Percentiles rank a stretch among this genome's conserved stretches.
Evolutionary conservation across 2,888 invertebrate species (phyloP).

Genomic region (Ischnura elegans): DNA sequence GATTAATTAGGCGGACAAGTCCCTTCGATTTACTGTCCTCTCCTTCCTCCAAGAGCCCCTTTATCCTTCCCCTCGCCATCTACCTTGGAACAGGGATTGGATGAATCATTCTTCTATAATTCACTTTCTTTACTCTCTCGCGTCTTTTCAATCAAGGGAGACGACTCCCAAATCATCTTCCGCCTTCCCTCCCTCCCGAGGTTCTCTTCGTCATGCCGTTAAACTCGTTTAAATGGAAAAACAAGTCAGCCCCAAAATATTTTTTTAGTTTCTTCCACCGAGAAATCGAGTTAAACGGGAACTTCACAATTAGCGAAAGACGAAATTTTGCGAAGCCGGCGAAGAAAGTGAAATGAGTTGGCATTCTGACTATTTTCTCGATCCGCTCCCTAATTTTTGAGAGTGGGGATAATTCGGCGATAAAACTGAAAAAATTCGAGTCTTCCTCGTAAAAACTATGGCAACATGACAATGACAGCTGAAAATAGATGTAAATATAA

Average conservation of each 20-base stretch:
- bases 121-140: not conserved
- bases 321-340: not conserved
- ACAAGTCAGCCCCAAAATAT: not conserved
- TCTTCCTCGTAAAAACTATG: no score
- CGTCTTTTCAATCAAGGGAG: constrained; percentile 3
- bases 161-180: not conserved
- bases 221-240: not conserved
- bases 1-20: no score
- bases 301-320: constrained; percentile 3
- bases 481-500: no score
- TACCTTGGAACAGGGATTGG: not conserved
- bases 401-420: no score
- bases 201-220: not conserved
- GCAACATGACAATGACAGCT: no score
- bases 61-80: not conserved
- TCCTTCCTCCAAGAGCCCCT: not conserved
- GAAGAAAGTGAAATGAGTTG: not conserved
- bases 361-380: not conserved
- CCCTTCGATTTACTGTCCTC: no score
- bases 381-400: not conserved
- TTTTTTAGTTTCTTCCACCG: not conserved
- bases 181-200: no score
- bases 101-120: not conserved
- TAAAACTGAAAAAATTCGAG: no score
- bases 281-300: not conserved